Conservation (phyloP, 2,888 invertebrate species). For the Rhamnusium bicolor region DNA sequence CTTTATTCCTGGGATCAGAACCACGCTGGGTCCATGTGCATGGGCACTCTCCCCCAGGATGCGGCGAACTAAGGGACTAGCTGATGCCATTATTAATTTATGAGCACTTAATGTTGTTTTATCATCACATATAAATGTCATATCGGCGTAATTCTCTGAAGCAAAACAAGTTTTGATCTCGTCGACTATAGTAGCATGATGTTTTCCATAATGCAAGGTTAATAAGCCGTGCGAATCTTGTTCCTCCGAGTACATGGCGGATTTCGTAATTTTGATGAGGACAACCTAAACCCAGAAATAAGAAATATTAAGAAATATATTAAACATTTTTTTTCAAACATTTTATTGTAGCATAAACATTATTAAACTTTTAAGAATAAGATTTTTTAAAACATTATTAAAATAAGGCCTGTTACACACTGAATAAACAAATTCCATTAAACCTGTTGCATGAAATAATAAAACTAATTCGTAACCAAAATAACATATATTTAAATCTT, state of each 20-base stretch:
- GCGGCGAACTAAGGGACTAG: conserved; percentile 87
- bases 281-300: conserved; percentile 58
- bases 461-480: too few species aligned
- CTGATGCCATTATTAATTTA: conserved; percentile 89
- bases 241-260: conserved; percentile 75
- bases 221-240: conserved; percentile 80
- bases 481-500: too few species aligned
- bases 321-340: neutral
- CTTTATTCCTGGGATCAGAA: conserved; percentile 88
- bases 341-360: neutral
- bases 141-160: conserved; percentile 89
- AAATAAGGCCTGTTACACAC: too few species aligned
- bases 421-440: too few species aligned
- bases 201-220: conserved; percentile 94
- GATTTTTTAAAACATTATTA: too few species aligned
- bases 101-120: conserved; percentile 87
- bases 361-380: too few species aligned
- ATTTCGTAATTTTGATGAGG: conserved; percentile 63
- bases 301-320: neutral
- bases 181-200: conserved; percentile 92
- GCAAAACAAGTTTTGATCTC: conserved; percentile 92
- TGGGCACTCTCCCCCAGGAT: conserved; percentile 82
- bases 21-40: conserved; percentile 82
- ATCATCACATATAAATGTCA: conserved; percentile 89
- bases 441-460: too few species aligned